Evolutionary conservation across 2,888 invertebrate genomes (phyloP), one percentile per base, ranked within the genome.

Genomic region (Ceratothoa steindachneri): DNA sequence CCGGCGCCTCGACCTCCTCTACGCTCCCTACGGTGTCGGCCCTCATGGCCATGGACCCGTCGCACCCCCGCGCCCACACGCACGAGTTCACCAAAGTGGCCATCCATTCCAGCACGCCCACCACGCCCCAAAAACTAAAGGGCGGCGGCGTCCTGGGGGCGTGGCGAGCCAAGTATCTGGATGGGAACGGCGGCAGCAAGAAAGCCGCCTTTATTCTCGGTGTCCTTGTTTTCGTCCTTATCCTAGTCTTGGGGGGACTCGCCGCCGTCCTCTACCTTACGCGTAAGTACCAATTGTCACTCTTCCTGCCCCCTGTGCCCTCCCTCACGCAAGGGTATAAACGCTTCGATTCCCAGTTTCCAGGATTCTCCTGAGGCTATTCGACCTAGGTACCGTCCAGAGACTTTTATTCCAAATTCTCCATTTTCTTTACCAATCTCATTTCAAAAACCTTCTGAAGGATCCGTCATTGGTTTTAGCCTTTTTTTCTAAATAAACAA

Each of bases 1-100:
- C 72, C 22, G 74, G 74, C 22, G 74, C 72, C 51, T 77, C 74
- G 27, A 74, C 77, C 7, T 74, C 77, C 24, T 77, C 77, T 30
- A 77, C 74, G 67, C 69, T 77, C 68, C 77, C 77, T 27, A 77
- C 77, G 22, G 77, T 77, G 60, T 77, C 77, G 29, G 77, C 77
- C 67, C 77, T 77, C n/a, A 67, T 77, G 68, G 71, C 77, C 9
- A 72, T 69, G 24, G 77, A 77, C 24, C 72, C 69, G 64, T 66
- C 74, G 65, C 77, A 74, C 41, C 64, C 68, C 64, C 15, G 55
- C 15, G 19, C 55, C 5, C 64, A 66, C 19, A 27, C 64, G 24
- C 30, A 65, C 19, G 71, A 71, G n/a, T 64, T 41, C 29, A 71
- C 31, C 66, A 71, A 71, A 66, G 66, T 66, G 7, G 41, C 71